These are phyloP conservation scores for Girardinus metallicus DNA, from an alignment of 2,797 vertebrate genomes.

Conservation along the genomic window DNA sequence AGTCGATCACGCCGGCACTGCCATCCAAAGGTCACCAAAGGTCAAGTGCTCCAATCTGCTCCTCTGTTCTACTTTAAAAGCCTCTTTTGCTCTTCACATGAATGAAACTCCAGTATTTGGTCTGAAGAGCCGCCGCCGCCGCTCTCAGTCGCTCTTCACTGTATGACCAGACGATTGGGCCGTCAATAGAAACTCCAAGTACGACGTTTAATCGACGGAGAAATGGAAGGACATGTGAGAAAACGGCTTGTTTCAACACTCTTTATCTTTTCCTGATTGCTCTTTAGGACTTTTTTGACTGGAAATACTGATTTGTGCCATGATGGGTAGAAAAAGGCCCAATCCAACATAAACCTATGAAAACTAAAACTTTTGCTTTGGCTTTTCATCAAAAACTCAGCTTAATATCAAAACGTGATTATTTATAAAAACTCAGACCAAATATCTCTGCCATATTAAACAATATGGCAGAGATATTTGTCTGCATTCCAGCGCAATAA, in stretches of 20 bases:
- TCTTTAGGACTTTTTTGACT: background rate
- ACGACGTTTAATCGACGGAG: constrained; percentile 33
- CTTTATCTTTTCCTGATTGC: background rate
- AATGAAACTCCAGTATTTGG: constrained; percentile 28
- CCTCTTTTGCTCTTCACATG: constrained; percentile 40
- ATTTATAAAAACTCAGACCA: background rate
- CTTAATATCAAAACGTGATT: background rate
- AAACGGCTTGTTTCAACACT: background rate
- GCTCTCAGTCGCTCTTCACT: constrained; percentile 33
- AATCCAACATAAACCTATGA: background rate
- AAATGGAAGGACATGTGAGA: constrained; percentile 1
- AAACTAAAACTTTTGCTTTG: background rate
- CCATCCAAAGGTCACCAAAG: constrained; percentile 23
- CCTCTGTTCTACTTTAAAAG: constrained; percentile 29
- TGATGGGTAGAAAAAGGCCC: background rate
- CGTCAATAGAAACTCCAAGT: constrained; percentile 41
- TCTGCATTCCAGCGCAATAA: too few relatives aligned
- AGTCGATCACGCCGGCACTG: background rate
- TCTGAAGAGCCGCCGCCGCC: constrained; percentile 39
- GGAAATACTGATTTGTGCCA: background rate
- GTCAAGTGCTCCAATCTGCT: constrained; percentile 31
- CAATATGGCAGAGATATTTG: too few relatives aligned
- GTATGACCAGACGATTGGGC: constrained; percentile 33
- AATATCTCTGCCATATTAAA: too few relatives aligned
- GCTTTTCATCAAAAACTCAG: background rate